These are phyloP conservation scores for Eurosta solidaginis DNA, from an alignment of 1,140 invertebrate genomes.

Conservation along the genomic window DNA sequence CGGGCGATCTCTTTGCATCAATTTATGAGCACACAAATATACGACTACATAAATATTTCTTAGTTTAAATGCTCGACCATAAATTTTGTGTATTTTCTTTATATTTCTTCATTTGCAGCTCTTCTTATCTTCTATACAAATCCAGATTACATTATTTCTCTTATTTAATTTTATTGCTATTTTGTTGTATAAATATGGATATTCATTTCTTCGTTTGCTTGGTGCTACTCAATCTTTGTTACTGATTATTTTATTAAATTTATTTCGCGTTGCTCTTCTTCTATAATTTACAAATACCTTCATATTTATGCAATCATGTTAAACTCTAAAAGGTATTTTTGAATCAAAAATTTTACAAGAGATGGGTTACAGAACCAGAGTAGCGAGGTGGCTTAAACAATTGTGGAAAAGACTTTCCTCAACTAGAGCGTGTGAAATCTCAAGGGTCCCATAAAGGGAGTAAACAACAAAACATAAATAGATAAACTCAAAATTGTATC, in stretches of 20 bases:
- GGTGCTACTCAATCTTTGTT: neutral
- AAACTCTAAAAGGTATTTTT: no score
- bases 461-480: no score
- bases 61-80: neutral
- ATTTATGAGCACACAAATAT: no score
- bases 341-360: no score
- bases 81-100: neutral
- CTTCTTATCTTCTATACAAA: no score
- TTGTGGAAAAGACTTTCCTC: no score
- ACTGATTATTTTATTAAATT: neutral
- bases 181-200: neutral
- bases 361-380: no score
- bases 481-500: no score
- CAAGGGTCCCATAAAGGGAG: no score
- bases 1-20: neutral
- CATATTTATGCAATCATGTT: neutral
- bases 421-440: no score
- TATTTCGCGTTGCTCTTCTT: neutral
- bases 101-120: neutral
- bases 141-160: neutral
- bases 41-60: neutral
- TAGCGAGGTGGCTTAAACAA: no score
- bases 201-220: neutral
- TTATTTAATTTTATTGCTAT: neutral
- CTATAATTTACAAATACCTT: neutral